phyloP scores from a whole-genome alignment of 2,797 vertebrate genomes.

The Glossophaga mutica region DNA sequence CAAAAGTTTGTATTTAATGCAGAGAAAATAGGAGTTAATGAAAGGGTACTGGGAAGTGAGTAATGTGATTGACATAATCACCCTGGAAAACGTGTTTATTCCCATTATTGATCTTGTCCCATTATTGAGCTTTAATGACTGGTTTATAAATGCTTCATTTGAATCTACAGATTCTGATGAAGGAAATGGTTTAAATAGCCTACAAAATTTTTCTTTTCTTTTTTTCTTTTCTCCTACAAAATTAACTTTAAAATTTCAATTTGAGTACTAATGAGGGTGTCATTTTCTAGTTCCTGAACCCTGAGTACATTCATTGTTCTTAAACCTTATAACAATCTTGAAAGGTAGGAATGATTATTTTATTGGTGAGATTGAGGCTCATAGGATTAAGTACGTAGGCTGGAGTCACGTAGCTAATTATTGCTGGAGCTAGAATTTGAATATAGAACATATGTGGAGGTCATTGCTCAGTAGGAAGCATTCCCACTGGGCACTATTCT shows the following conservation, averaged over 20 bases:
- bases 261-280: not conserved
- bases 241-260: not conserved
- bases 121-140: not conserved
- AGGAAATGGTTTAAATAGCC: not conserved
- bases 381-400: not conserved
- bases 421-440: not conserved
- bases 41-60: not conserved
- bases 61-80: not conserved
- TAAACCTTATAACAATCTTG: not conserved
- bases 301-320: not conserved
- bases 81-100: not conserved
- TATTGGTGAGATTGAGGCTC: not conserved
- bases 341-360: not conserved
- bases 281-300: not conserved
- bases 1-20: not conserved
- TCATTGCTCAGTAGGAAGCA: not conserved
- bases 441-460: not conserved
- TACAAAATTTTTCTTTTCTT: not conserved
- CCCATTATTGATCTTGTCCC: not conserved
- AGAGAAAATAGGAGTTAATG: not conserved
- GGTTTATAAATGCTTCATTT: not conserved
- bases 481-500: not conserved
- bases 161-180: not conserved
- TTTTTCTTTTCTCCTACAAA: not conserved
- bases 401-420: not conserved